These are phyloP conservation scores for Myiagra hebetior DNA, from an alignment of 2,113 vertebrate genomes.

Conservation along the genomic window DNA sequence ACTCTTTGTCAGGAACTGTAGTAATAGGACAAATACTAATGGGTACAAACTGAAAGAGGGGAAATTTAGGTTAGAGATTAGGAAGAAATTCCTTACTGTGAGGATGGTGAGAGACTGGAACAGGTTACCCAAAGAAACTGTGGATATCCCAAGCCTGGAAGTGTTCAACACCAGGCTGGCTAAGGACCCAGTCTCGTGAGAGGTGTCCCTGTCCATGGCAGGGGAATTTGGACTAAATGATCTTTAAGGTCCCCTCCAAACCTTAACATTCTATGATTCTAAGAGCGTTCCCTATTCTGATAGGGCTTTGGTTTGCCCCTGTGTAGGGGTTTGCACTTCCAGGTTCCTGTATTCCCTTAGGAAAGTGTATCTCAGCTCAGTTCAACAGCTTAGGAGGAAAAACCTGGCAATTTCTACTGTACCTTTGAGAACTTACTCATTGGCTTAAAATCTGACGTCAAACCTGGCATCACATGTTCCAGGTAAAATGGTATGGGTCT, in stretches of 20 bases:
- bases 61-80: neutral
- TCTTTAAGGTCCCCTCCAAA: neutral
- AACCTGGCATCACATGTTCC: neutral
- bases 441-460: neutral
- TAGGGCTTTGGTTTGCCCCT: neutral
- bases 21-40: neutral
- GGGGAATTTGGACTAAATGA: neutral
- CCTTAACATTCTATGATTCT: neutral
- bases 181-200: neutral
- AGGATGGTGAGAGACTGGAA: neutral
- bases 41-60: neutral
- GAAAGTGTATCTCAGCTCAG: neutral
- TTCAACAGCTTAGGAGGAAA: neutral
- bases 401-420: neutral
- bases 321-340: neutral
- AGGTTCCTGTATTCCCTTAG: neutral
- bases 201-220: neutral
- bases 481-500: neutral
- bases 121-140: neutral
- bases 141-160: neutral
- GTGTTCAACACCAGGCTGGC: neutral
- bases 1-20: neutral
- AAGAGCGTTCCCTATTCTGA: neutral
- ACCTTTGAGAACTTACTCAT: neutral
- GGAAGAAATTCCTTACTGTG: neutral